Conservation (phyloP, 2,797 vertebrate species). For the Martes flavigula region DNA sequence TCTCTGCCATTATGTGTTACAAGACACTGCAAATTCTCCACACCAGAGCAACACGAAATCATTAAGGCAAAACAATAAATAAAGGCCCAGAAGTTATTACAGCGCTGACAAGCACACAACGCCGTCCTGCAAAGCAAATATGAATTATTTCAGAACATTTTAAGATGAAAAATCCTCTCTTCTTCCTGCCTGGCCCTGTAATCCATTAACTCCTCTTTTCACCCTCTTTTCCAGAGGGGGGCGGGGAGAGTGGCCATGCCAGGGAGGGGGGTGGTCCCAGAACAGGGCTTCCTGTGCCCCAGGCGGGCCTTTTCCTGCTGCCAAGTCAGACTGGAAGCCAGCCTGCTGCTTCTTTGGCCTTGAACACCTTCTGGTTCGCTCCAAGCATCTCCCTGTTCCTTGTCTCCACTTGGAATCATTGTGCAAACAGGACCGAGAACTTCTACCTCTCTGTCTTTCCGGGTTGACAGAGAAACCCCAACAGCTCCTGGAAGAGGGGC, state of each 20-base stretch:
- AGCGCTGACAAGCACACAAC: slow-evolving; percentile 73
- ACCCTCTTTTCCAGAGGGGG: neutral
- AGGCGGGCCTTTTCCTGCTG: neutral
- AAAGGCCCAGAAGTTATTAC: slow-evolving; percentile 80
- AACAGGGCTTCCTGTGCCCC: neutral
- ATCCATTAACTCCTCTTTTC: slow-evolving; percentile 66
- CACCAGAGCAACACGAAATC: slow-evolving; percentile 72
- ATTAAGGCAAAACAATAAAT: slow-evolving; percentile 79
- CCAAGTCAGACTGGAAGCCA: neutral
- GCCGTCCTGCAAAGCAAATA: slow-evolving; percentile 71
- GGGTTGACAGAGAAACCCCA: neutral
- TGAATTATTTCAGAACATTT: slow-evolving; percentile 76
- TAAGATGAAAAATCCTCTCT: slow-evolving; percentile 75
- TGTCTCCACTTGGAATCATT: neutral
- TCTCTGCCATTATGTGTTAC: slow-evolving; percentile 71
- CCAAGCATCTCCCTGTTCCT: neutral
- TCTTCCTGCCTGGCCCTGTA: slow-evolving; percentile 50
- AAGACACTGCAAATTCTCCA: slow-evolving; percentile 68
- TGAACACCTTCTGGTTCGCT: neutral
- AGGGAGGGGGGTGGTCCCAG: neutral
- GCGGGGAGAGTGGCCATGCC: neutral
- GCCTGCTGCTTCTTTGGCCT: neutral
- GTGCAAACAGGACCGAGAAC: no score
- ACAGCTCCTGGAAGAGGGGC: neutral
- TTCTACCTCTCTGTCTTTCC: neutral